Percentiles rank a stretch among this genome's conserved stretches.
These are phyloP conservation scores for Leptobrachium ailaonicum DNA, from an alignment of 2,113 vertebrate species.

Conservation along the genomic window DNA sequence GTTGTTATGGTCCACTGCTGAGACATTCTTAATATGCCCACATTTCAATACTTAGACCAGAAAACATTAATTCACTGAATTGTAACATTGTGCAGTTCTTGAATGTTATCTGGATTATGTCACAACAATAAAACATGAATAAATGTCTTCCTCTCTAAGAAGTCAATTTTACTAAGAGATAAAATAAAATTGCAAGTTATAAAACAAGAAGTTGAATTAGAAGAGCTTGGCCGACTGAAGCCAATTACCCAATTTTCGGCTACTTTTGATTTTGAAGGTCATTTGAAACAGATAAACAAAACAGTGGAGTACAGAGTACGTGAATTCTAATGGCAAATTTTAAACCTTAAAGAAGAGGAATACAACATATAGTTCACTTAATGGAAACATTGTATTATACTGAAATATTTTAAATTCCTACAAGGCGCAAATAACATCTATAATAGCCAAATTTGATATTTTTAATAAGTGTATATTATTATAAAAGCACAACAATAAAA, in stretches of 20 bases:
- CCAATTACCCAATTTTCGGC: slow-evolving; percentile 42
- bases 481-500: not conserved
- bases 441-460: not conserved
- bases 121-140: slow-evolving; percentile 47
- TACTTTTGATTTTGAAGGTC: slow-evolving; percentile 43
- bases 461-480: not conserved
- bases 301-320: slow-evolving; percentile 16
- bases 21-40: slow-evolving; percentile 43
- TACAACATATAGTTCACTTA: slow-evolving; percentile 30
- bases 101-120: slow-evolving; percentile 49
- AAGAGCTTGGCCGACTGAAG: slow-evolving; percentile 39
- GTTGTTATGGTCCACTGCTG: slow-evolving; percentile 37
- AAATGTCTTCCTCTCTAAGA: slow-evolving; percentile 46
- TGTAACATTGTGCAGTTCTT: slow-evolving; percentile 47
- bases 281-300: slow-evolving; percentile 45
- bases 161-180: slow-evolving; percentile 50
- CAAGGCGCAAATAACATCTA: not conserved
- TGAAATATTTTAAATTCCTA: slow-evolving; percentile 3
- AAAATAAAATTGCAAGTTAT: slow-evolving; percentile 50
- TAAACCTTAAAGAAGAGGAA: slow-evolving; percentile 27
- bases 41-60: slow-evolving; percentile 43
- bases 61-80: slow-evolving; percentile 47
- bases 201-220: slow-evolving; percentile 44
- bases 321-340: slow-evolving; percentile 33
- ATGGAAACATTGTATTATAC: slow-evolving; percentile 6